Evolutionary conservation across 2,888 invertebrate species (phyloP).

Genomic region (Rhagonycha fulva): DNA sequence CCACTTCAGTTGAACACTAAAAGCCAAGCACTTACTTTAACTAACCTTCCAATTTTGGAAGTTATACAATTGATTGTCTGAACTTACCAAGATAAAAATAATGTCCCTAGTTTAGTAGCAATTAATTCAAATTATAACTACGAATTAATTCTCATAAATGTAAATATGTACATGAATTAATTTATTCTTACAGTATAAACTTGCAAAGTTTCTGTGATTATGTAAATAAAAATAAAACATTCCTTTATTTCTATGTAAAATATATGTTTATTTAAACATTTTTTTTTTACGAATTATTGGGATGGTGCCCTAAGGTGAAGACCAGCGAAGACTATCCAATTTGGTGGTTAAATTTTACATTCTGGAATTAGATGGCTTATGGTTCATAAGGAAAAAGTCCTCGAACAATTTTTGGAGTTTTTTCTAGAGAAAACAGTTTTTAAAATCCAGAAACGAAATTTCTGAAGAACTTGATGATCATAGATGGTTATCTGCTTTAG

Average conservation of each 20-base stretch:
- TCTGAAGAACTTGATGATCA: too few species aligned
- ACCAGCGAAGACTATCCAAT: too few species aligned
- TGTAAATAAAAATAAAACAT: slow-evolving; percentile 18
- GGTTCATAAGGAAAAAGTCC: too few species aligned
- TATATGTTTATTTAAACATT: neutral
- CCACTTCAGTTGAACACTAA: neutral
- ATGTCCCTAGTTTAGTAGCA: neutral
- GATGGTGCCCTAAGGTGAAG: too few species aligned
- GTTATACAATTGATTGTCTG: neutral
- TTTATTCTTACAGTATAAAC: slow-evolving; percentile 15
- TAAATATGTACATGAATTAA: slow-evolving; percentile 1
- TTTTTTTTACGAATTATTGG: too few species aligned
- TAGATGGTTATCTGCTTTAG: too few species aligned
- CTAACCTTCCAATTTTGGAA: neutral
- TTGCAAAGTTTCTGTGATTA: slow-evolving; percentile 21
- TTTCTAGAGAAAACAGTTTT: too few species aligned
- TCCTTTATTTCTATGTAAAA: slow-evolving; percentile 3
- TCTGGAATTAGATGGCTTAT: too few species aligned
- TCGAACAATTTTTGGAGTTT: too few species aligned
- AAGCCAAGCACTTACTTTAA: neutral
- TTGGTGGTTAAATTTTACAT: too few species aligned
- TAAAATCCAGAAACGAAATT: too few species aligned
- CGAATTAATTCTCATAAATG: neutral
- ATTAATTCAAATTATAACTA: neutral
- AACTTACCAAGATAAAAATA: neutral